Evolutionary conservation across 2,797 vertebrate species (phyloP).

Genomic region (Calcarius lapponicus): DNA sequence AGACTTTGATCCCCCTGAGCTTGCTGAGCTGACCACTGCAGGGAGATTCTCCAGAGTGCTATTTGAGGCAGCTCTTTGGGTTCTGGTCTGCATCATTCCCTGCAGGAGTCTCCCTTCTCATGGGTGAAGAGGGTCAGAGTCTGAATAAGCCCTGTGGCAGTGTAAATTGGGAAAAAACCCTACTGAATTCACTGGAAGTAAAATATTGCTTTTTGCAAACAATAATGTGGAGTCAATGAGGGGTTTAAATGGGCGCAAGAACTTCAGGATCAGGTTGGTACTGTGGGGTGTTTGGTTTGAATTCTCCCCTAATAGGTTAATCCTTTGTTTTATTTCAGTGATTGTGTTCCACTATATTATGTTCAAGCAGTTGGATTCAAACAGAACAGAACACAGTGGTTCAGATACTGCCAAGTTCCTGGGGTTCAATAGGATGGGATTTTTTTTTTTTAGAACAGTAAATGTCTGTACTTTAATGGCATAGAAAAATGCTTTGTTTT

Average conservation of each 20-base stretch:
- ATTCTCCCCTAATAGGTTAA: background rate
- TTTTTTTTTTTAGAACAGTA: constrained; percentile 52
- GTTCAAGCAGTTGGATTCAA: constrained; percentile 66
- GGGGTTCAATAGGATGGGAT: constrained; percentile 35
- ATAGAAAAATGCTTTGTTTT: constrained; percentile 76
- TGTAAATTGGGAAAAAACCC: background rate
- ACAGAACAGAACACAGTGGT: constrained; percentile 42
- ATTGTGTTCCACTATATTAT: constrained; percentile 68
- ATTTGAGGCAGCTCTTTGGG: background rate
- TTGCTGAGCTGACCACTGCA: background rate
- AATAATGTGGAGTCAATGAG: background rate
- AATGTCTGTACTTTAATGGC: constrained; percentile 72
- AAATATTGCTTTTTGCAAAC: background rate
- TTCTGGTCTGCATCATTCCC: background rate
- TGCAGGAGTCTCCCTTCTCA: background rate
- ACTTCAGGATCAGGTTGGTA: background rate
- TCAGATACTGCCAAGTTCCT: constrained; percentile 52
- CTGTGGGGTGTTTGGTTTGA: background rate
- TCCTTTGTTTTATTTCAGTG: constrained; percentile 8
- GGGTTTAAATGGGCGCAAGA: background rate
- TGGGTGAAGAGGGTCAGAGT: background rate
- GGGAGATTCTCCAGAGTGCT: background rate
- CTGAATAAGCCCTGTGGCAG: background rate
- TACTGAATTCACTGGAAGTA: background rate
- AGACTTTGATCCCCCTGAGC: background rate